Base-by-base conservation (phyloP, 2,888 invertebrate genomes). In the Iselma pallidipennis region DNA sequence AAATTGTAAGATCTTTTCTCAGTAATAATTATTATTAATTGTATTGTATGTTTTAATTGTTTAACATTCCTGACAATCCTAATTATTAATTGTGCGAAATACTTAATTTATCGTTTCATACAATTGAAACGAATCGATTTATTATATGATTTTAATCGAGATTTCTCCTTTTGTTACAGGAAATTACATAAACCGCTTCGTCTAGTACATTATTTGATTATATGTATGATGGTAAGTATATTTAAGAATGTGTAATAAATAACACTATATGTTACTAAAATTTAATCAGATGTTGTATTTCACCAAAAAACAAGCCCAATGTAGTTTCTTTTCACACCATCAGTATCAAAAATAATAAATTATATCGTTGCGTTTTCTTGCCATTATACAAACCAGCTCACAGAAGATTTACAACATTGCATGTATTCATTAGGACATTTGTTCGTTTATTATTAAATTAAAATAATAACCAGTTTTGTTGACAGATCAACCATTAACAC, bases 111-210 rank as follows among this genome's bases (percentile, higher is more conserved):
- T n/a, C n/a, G n/a, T n/a, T n/a, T n/a, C n/a, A n/a, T n/a, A n/a
- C n/a, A n/a, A n/a, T n/a, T n/a, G n/a, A n/a, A n/a, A n/a, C n/a
- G n/a, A n/a, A n/a, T n/a, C n/a, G n/a, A n/a, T n/a, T n/a, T n/a
- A 45, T 55, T 29, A 55, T 37, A 19, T 10, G 42, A 37, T 45
- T 37, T 37, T 37, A 37, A 37, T 37, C 2, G 37, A 16, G 61
- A 59, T 53, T 45, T 33, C 50, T 28, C 64, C 65, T 64, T 64
- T 65, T 61, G 50, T 73, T 73, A 12, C 70, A 74, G 74, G 74
- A 74, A 74, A 74, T 71, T 70, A 68, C 71, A 72, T 65, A 66
- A 62, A 68, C 63, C 59, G 71, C 72, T 70, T 71, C 67, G 66
- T 69, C 69, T 69, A 66, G 68, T 49, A 49, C 29, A 66, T 65